These are phyloP conservation scores for Saccostrea cuccullata DNA, from an alignment of 1,140 invertebrate genomes.

Conservation along the genomic window DNA sequence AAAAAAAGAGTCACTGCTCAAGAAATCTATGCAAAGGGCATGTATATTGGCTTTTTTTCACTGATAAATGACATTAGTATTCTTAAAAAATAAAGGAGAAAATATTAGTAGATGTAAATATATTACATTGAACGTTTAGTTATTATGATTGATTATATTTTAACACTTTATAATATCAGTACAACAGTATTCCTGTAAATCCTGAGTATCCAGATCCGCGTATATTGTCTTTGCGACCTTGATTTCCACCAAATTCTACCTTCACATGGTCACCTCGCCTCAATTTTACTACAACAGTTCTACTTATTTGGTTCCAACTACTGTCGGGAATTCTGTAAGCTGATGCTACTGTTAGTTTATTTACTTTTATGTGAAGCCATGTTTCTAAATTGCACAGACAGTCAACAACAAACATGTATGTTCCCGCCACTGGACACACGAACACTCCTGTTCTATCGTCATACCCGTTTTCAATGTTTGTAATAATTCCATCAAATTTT, in stretches of 20 bases:
- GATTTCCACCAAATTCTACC: not conserved
- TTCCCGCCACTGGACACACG: not conserved
- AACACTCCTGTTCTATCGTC: not conserved
- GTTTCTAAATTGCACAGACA: not conserved
- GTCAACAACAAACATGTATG: not conserved
- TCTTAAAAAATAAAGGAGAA: no score
- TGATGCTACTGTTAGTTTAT: not conserved
- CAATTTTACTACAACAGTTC: not conserved
- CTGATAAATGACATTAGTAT: no score
- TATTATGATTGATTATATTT: no score
- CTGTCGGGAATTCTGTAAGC: not conserved
- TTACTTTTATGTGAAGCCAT: not conserved
- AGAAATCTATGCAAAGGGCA: no score
- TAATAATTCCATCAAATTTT: not conserved
- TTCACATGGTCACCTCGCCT: not conserved
- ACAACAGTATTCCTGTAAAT: not conserved
- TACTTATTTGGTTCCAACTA: not conserved
- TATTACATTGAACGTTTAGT: no score
- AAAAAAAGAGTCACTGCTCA: no score
- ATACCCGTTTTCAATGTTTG: not conserved
- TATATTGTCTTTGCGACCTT: not conserved
- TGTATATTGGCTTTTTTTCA: no score
- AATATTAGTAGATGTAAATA: no score
- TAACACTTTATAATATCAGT: not conserved
- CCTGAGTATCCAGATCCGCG: not conserved